Evolutionary conservation across 2,888 invertebrate species (phyloP), one percentile per base, ranked within the genome.

Genomic region (Lagria hirta): DNA sequence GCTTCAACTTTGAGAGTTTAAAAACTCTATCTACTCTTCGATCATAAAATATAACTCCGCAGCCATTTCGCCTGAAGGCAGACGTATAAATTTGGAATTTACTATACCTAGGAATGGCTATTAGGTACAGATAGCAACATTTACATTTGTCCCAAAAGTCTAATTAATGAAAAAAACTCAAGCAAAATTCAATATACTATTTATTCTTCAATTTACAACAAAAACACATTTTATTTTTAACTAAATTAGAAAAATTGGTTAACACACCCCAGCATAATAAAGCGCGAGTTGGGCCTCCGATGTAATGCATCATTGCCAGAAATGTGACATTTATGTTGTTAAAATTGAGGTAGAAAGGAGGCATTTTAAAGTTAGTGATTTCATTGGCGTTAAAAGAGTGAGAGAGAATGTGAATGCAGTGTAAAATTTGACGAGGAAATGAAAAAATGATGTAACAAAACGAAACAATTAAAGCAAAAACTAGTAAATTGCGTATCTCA

Each of bases 241-340:
- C 21, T 6, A 59, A 32, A 43, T 49, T 35, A 43, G 46, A 54
- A 34, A 65, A 62, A 35, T 63, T 63, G 18, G 64, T 62, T 24
- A 65, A 32, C 23, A 60, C 21, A 37, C 41, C 56, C 22, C 62
- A 46, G 38, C 51, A 62, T 17, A 63, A 41, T 28, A 62, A 16
- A 24, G 55, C 57, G 43, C 68, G 54, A 18, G 64, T 36, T 12
- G 49, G 49, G 34, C 51, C 48, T n/a, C 61, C 56, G 34, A 53
- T 50, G 45, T 69, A 68, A 57, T 68, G 62, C 17, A 64, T 42
- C 59, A 69, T 64, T n/a, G 60, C 50, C 14, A 62, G 53, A 44
- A 60, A 60, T 20, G 60, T 54, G 37, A 50, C 54, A 35, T 45
- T 50, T 32, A 33, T 43, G 36, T 54, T 57, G 13, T 61, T 47